phyloP scores from a whole-genome alignment of 2,888 invertebrate genomes.

The Pantelozetes paolii region DNA sequence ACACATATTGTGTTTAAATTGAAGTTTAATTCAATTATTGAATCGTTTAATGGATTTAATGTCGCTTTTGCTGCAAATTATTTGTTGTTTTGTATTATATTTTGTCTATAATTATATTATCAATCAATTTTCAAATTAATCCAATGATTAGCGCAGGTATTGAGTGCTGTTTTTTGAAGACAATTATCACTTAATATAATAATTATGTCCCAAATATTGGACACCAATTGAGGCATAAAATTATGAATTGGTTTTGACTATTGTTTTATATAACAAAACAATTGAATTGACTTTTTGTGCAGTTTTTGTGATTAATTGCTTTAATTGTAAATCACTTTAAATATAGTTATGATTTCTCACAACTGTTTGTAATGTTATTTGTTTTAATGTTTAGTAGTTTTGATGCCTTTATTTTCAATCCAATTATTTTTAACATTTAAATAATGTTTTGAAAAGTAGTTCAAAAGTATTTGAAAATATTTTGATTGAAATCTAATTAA shows the following conservation, averaged over 20 bases:
- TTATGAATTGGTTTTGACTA: neutral
- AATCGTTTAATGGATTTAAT: neutral
- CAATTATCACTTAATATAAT: neutral
- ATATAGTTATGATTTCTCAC: neutral
- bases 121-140: no score
- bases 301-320: neutral
- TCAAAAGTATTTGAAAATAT: conserved; percentile 12
- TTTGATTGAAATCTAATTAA: conserved; percentile 10
- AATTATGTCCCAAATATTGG: neutral
- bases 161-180: neutral
- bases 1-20: no score
- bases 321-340: neutral
- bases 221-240: neutral
- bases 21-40: no score
- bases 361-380: neutral
- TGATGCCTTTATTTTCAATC: neutral
- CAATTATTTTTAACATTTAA: neutral
- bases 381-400: neutral
- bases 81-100: neutral
- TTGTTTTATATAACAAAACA: neutral
- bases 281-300: neutral
- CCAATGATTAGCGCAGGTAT: neutral
- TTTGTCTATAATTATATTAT: neutral
- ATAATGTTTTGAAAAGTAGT: neutral
- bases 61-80: neutral